Base-by-base conservation (phyloP, 2,113 vertebrate species). In the Amblyornis subalaris region DNA sequence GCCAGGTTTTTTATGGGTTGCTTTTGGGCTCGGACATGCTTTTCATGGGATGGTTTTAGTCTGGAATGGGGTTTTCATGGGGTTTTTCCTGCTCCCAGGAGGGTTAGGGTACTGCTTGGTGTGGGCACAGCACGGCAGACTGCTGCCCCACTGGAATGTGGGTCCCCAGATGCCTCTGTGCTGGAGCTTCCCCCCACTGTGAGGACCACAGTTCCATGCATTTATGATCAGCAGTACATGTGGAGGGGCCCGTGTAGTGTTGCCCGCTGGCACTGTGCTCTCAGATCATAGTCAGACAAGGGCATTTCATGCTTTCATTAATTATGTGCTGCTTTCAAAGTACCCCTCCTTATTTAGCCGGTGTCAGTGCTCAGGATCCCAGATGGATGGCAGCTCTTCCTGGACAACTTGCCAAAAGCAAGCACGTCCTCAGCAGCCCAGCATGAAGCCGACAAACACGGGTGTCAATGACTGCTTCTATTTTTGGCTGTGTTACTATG, bases 191-290 rank as follows among this genome's bases (percentile, higher is more conserved):
- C 9, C 29, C n/a, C 16, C 40, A 4, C 24, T 1, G 0, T 2
- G 29, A 61, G 9, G 8, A 71, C 12, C 0, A 1, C 40, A 17
- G 61, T 23, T 14, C 12, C 0, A 0, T 2, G 64, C 15, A 18
- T 53, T 61, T 40, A 4, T 12, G 18, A 35, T 23, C 44, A 36
- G 54, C 74, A 58, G 74, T 36, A 28, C 5, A 19, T 0, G 6
- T 11, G 64, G 70, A 35, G 35, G 35, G 24, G 24, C 7, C 17
- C 0, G 0, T 18, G 28, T 10, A 51, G 5, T 14, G 18, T 12
- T 81, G 51, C 47, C 35, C 3, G 5, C 29, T 20, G 47, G 6
- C 12, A 14, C 26, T 13, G n/a, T 20, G 24, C 28, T 71, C 36
- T 36, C 48, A 13, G 38, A 20, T 23, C 21, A 1, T 2, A 18